Conservation (phyloP, 1,140 invertebrate genomes). For the Lepidurus packardi region DNA sequence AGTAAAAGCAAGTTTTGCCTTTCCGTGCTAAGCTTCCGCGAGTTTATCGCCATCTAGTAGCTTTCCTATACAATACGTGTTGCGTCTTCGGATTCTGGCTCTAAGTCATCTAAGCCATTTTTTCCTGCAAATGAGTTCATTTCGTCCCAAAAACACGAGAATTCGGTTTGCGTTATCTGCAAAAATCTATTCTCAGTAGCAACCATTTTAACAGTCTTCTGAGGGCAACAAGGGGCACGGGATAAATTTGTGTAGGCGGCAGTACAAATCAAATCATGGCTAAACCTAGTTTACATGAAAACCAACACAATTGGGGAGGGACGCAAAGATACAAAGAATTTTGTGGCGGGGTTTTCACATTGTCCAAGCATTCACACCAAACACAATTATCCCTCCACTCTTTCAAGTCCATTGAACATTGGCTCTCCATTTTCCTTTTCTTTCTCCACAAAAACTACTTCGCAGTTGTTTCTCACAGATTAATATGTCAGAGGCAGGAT, state of each 20-base stretch:
- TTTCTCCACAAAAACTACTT: neutral
- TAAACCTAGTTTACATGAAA: neutral
- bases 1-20: too few relatives aligned
- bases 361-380: constrained; percentile 5
- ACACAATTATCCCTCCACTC: neutral
- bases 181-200: constrained; percentile 11
- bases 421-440: neutral
- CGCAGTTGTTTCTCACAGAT: neutral
- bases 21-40: too few relatives aligned
- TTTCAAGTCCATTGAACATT: neutral
- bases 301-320: neutral
- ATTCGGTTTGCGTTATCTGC: neutral
- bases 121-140: too few relatives aligned
- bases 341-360: neutral
- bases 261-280: neutral
- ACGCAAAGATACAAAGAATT: neutral
- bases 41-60: too few relatives aligned
- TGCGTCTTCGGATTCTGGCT: too few relatives aligned
- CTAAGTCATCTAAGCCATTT: too few relatives aligned
- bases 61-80: too few relatives aligned
- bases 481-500: neutral
- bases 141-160: too few relatives aligned
- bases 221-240: constrained; percentile 17
- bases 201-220: constrained; percentile 10
- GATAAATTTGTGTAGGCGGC: constrained; percentile 15